phyloP scores from a whole-genome alignment of 2,888 invertebrate species.

The Aphelenchoides bicaudatus region DNA sequence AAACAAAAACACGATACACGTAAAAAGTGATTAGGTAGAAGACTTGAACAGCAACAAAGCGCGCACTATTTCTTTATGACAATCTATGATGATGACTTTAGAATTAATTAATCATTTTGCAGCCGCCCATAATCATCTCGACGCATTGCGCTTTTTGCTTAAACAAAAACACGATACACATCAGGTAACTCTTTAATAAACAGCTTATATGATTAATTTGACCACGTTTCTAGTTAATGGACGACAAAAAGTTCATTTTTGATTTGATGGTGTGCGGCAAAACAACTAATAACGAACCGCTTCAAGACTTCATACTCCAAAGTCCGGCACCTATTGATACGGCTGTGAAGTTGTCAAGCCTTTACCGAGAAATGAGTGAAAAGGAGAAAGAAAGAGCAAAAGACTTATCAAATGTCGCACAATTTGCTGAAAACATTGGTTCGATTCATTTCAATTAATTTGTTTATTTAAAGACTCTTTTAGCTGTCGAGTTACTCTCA shows the following conservation, averaged over 20 bases:
- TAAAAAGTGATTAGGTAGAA: too few relatives aligned
- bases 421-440: constrained; percentile 24
- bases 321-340: constrained; percentile 98
- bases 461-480: too few relatives aligned
- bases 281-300: constrained; percentile 82
- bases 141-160: constrained; percentile 88
- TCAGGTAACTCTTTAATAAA: constrained; percentile 68
- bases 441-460: constrained; percentile 73
- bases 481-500: constrained; percentile 89
- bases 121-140: constrained; percentile 93
- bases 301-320: constrained; percentile 94
- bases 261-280: constrained; percentile 81
- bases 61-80: too few relatives aligned
- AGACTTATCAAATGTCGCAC: constrained; percentile 86
- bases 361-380: constrained; percentile 69
- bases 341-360: constrained; percentile 88
- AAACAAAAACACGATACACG: constrained; percentile 96
- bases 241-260: constrained; percentile 74
- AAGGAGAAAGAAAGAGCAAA: constrained; percentile 80
- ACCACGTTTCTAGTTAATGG: too few relatives aligned
- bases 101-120: too few relatives aligned
- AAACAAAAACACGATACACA: constrained; percentile 97
- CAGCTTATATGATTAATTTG: neutral
- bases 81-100: too few relatives aligned
- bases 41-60: too few relatives aligned